Evolutionary conservation across 2,113 vertebrate species (phyloP), one percentile per base, ranked within the genome.

Genomic region (Spheniscus mendiculus): DNA sequence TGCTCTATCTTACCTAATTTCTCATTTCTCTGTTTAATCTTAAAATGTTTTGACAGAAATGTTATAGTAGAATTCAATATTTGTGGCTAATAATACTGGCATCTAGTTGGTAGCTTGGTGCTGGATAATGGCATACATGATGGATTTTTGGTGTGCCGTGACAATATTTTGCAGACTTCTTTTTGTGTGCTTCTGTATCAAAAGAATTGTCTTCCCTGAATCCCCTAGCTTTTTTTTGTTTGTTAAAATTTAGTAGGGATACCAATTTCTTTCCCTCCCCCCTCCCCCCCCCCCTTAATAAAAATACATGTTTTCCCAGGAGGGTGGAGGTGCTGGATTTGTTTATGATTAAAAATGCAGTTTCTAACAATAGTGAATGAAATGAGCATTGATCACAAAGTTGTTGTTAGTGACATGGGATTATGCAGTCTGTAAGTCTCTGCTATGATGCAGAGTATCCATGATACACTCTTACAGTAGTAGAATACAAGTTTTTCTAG

Each of bases 261-360:
- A 18, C 40, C 45, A 21, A 10, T 11, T 40, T 22, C 3, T 20
- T 18, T 26, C 8, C 30, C 19, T 13, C 18, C 44, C 44, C 30
- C 5, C 8, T 2, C 3, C 6, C 5, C 3, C 9, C 4, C 2
- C 0, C 6, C 7, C 13, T n/a, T n/a, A 4, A 22, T 29, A 42
- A 32, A 32, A 66, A 25, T 23, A 12, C 3, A 0, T 62, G 1
- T 52, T 89, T 77, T 73, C 13, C 21, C 22, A 26, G 27, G 25
- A 66, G 30, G 3, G 21, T 74, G 17, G 12, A 80, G 16, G 6
- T 71, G 7, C 27, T 79, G 4, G 20, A 40, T 80, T 62, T 87
- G 7, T 45, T 34, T 30, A 32, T 55, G 10, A 27, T 36, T 70
- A 42, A 58, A 67, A 14, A 26, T 52, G 32, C 11, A 32, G 10